Evolutionary conservation across 2,888 invertebrate genomes (phyloP), one percentile per base, ranked within the genome.

Genomic region (Plagodis pulveraria): DNA sequence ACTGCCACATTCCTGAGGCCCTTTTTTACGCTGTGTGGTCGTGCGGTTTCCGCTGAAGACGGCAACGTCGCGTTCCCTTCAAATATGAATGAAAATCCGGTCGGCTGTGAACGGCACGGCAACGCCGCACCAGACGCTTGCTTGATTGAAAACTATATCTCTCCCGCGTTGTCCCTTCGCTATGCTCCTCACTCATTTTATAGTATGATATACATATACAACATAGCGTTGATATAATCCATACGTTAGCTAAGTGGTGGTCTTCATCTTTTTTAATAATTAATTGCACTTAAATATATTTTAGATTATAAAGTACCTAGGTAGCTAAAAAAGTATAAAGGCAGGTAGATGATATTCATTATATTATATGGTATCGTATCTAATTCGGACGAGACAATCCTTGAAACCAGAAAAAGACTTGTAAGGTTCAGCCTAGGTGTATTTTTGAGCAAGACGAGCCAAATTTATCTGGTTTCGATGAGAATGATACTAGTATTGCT

Each of bases 1-100:
- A 89, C 88, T 81, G 89, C 88, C 91, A 89, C 91, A 91, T 91
- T 92, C 91, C 91, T 80, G 69, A 87, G 84, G 85, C 91, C 84
- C 86, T 89, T 91, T 91, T 91, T 92, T 92, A 91, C 90, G 87
- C 78, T 90, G 90, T 89, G 91, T 90, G 90, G 90, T 89, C 91
- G 91, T 60, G 60, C 89, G 89, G 91, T 92, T 92, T 92, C 92
- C 92, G 92, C 87, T 86, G 90, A 83, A 83, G 85, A 85, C 89
- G 91, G 92, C 91, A 91, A 92, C 91, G 89, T 81, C 89, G 91
- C 89, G 81, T 84, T 50, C 60, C 34, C 56, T 83, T 91, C 86
- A 91, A 89, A 92, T 92, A 92, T 92, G 92, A 92, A 92, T 92
- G 92, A 92, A 53, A 91, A 91, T 89, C 91, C 89, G 87, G 90